A percentile compares a stretch with the other conserved stretches of the same genome.
Evolutionary conservation across 2,888 invertebrate species (phyloP).

Genomic region (Parascotia fuliginaria): DNA sequence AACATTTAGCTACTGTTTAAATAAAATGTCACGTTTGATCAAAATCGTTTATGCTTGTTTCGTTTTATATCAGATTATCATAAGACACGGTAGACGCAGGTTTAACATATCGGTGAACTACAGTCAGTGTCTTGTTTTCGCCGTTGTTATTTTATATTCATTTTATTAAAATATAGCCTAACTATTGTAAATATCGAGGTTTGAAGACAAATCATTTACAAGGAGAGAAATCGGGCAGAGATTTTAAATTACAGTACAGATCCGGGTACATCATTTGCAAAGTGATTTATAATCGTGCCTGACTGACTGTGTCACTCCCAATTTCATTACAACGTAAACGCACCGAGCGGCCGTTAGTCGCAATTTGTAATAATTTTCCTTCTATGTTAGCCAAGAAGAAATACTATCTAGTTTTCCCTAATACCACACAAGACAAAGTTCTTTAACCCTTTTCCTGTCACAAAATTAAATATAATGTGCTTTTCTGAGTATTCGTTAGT

Average conservation of each 20-base stretch:
- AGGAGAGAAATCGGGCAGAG: slow-evolving; percentile 11
- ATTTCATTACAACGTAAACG: slow-evolving; percentile 51
- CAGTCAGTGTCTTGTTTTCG: too few species aligned
- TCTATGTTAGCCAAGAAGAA: too few species aligned
- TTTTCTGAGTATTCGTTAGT: slow-evolving; percentile 21
- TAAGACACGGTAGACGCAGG: too few species aligned
- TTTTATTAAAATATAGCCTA: too few species aligned
- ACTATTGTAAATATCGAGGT: too few species aligned
- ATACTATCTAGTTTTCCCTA: slow-evolving; percentile 3
- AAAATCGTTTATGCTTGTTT: too few species aligned
- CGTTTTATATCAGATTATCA: too few species aligned
- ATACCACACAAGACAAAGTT: slow-evolving; percentile 13
- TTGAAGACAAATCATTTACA: background rate
- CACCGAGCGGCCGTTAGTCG: slow-evolving; percentile 50
- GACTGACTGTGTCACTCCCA: slow-evolving; percentile 49
- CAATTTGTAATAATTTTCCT: slow-evolving; percentile 75
- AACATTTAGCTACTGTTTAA: too few species aligned
- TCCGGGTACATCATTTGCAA: slow-evolving; percentile 46
- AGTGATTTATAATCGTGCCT: slow-evolving; percentile 52
- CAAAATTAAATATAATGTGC: slow-evolving; percentile 8
- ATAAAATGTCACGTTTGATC: too few species aligned
- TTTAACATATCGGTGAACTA: too few species aligned
- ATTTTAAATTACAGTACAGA: slow-evolving; percentile 14
- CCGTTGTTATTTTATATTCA: too few species aligned
- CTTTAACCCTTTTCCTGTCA: slow-evolving; percentile 20